These are phyloP conservation scores for Pseudococcus jackbeardsleyi DNA, from an alignment of 2,888 invertebrate species.

Conservation along the genomic window DNA sequence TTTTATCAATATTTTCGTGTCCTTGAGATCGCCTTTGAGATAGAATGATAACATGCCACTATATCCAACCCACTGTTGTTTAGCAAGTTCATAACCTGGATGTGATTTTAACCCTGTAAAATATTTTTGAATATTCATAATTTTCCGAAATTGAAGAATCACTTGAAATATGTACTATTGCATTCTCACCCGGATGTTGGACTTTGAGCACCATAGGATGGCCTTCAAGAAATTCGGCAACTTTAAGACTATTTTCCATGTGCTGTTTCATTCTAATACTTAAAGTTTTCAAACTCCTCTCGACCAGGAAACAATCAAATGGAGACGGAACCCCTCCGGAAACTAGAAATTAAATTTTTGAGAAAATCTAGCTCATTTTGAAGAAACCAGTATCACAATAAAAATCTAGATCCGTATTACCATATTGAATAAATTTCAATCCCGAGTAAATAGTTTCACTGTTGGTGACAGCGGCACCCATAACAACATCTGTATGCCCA, in stretches of 20 bases:
- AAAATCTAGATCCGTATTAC: constrained; percentile 71
- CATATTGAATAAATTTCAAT: constrained; percentile 89
- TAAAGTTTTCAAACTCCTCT: constrained; percentile 93
- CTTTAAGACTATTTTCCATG: constrained; percentile 80
- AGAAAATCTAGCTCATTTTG: too few relatives aligned
- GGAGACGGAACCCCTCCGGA: constrained; percentile 96
- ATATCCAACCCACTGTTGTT: constrained; percentile 86
- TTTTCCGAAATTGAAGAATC: too few relatives aligned
- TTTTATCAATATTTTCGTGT: constrained; percentile 68
- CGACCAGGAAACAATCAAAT: constrained; percentile 95
- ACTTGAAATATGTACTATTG: too few relatives aligned
- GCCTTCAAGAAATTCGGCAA: constrained; percentile 85
- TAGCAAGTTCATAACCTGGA: constrained; percentile 73
- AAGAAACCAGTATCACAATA: too few relatives aligned
- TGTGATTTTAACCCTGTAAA: not conserved
- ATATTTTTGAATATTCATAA: too few relatives aligned
- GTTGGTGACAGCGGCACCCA: constrained; percentile 89
- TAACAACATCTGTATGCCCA: constrained; percentile 96
- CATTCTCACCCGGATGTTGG: constrained; percentile 79
- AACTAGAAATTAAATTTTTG: constrained; percentile 72
- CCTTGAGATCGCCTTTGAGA: constrained; percentile 72
- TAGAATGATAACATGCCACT: constrained; percentile 94
- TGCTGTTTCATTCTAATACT: constrained; percentile 92
- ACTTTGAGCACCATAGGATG: constrained; percentile 87
- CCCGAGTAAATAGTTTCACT: constrained; percentile 79